Base-by-base conservation (phyloP, 2,888 invertebrate genomes). In the Octonoba sinensis region DNA sequence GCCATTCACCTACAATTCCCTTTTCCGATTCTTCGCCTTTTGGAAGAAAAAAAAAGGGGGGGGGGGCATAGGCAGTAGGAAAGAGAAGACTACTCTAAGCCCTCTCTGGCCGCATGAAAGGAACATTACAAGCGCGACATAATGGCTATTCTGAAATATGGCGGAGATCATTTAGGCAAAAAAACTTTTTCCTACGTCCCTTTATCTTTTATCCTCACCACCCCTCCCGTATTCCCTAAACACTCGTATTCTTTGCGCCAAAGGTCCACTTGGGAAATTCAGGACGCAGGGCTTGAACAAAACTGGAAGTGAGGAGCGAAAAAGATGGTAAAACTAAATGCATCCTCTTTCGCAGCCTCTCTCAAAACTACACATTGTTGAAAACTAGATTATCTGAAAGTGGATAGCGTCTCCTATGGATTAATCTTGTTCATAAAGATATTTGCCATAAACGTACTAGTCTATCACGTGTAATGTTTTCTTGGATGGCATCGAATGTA, bases 71-170 rank as follows among this genome's bases (percentile, higher is more conserved):
- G n/a, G 20, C 20, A 54, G 36, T 36, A 11, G 36, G 36, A 20
- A 16, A 54, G 54, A 56, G 62, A 56, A 62, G 22, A 22, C 46
- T 54, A 24, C 56, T 36, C 36, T 56, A 47, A 62, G 57, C 70
- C 65, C 64, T 62, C 60, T 77, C 69, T 67, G 69, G 62, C 18
- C 69, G 62, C 76, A 77, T 77, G 76, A 70, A 70, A 76, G 67
- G 72, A 67, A 66, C 82, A 77, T 83, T 76, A 83, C 77, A 77
- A 70, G 70, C 64, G 71, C 77, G 67, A 77, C 73, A 66, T 83
- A 83, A 83, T 77, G 82, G 82, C 77, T 62, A 62, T 71, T 67
- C 71, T 83, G 82, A 83, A 83, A 83, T 77, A 83, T 83, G 82
- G 82, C 66, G 27, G 46, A 64, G 76, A 83, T 83, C 82, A 83